A percentile compares a stretch with the other conserved stretches of the same genome.
Evolutionary conservation across 2,888 invertebrate species (phyloP).

Genomic region (Pherbina coryleti): DNA sequence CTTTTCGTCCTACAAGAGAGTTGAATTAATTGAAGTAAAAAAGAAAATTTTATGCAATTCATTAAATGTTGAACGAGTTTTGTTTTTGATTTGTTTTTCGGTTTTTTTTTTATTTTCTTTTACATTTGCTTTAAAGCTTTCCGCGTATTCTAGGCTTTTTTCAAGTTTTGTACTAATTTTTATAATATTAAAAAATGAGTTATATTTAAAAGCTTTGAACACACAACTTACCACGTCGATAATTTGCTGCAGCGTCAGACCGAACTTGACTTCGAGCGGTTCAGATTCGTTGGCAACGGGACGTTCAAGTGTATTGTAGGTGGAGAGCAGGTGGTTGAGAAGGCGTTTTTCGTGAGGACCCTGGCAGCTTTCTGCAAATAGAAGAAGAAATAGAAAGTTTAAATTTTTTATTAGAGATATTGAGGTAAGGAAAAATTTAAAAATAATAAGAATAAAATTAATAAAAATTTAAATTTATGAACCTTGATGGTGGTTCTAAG

Average conservation of each 20-base stretch:
- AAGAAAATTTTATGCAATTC: neutral
- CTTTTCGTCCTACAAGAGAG: conserved; percentile 95
- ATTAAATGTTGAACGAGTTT: conserved; percentile 6
- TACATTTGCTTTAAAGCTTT: conserved; percentile 12
- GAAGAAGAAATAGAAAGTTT: conserved; percentile 32
- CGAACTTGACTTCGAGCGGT: conserved; percentile 90
- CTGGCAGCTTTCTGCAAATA: conserved; percentile 84
- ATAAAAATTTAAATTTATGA: too few species aligned
- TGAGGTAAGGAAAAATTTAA: too few species aligned
- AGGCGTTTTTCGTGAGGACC: conserved; percentile 91
- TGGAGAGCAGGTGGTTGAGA: conserved; percentile 83
- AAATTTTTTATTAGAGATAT: too few species aligned
- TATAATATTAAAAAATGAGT: conserved; percentile 13
- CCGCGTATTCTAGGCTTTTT: conserved; percentile 22
- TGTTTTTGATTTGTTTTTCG: conserved; percentile 31
- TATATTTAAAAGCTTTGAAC: neutral
- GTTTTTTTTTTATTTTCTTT: conserved; percentile 24
- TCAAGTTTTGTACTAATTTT: conserved; percentile 41
- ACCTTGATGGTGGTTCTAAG: too few species aligned
- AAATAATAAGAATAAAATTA: too few species aligned
- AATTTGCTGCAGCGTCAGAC: conserved; percentile 91
- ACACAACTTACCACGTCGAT: conserved; percentile 89
- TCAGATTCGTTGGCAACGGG: conserved; percentile 94
- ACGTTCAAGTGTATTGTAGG: conserved; percentile 90
- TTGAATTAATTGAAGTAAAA: conserved; percentile 55